Conservation (phyloP, 2,113 vertebrate genomes). For the Microcebus griseorufus region DNA sequence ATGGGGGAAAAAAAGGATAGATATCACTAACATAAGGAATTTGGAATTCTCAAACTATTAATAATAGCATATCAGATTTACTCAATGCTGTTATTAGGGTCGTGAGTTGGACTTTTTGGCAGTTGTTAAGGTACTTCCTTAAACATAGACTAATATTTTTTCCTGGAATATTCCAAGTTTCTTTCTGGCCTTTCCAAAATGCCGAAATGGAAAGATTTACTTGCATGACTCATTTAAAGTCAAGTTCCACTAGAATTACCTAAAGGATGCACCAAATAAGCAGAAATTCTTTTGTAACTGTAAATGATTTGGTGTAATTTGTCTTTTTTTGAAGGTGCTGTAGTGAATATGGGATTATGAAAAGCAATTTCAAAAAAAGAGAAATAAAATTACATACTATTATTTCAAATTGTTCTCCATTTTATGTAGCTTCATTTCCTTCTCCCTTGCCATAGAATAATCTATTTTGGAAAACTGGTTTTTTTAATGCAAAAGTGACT, state of each 20-base stretch:
- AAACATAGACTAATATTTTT: conserved; percentile 49
- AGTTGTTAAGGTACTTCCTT: conserved; percentile 13
- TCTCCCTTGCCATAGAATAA: neutral
- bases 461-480: neutral
- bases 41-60: conserved; percentile 18
- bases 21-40: neutral
- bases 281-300: conserved; percentile 11
- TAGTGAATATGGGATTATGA: conserved; percentile 44
- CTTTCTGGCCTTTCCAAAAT: conserved; percentile 67
- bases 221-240: conserved; percentile 30
- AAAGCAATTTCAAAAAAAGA: conserved; percentile 61
- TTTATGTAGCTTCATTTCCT: conserved; percentile 35
- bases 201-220: conserved; percentile 24
- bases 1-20: neutral
- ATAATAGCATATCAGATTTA: conserved; percentile 50
- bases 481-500: neutral
- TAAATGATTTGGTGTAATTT: conserved; percentile 17
- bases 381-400: conserved; percentile 50
- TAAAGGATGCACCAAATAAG: conserved; percentile 5
- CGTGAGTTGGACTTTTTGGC: conserved; percentile 43
- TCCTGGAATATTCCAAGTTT: conserved; percentile 76
- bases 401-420: conserved; percentile 51
- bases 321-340: conserved; percentile 46
- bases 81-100: conserved; percentile 54
- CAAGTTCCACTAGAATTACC: neutral